Conservation (phyloP, 2,888 invertebrate species). For the Hesperia comma region DNA sequence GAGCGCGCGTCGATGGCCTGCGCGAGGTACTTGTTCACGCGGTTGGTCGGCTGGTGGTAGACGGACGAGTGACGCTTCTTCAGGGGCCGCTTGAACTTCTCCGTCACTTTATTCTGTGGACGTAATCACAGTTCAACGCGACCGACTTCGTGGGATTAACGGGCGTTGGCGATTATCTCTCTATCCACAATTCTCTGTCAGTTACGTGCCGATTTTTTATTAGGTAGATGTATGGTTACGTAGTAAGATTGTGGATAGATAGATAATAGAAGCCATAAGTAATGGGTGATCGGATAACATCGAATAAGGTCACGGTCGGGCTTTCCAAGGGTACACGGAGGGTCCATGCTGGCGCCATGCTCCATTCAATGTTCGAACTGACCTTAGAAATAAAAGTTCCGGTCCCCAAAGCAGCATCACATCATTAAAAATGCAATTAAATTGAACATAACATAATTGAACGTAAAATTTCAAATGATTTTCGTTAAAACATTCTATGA, state of each 20-base stretch:
- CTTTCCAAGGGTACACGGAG: slow-evolving; percentile 56
- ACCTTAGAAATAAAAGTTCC: slow-evolving; percentile 79
- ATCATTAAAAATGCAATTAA: slow-evolving; percentile 76
- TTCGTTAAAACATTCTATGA: background rate
- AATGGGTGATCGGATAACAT: slow-evolving; percentile 6
- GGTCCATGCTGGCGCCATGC: slow-evolving; percentile 79
- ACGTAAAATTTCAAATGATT: slow-evolving; percentile 11
- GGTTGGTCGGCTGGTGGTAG: slow-evolving; percentile 94
- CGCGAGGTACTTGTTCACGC: slow-evolving; percentile 95
- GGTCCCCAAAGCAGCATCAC: slow-evolving; percentile 82
- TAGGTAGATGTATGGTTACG: slow-evolving; percentile 8
- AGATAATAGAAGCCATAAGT: too few species aligned
- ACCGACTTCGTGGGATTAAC: slow-evolving; percentile 27
- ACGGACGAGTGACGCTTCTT: slow-evolving; percentile 94
- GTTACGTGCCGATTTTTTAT: too few species aligned
- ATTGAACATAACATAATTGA: slow-evolving; percentile 51
- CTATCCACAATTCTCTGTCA: too few species aligned
- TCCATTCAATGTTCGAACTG: slow-evolving; percentile 70
- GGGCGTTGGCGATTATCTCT: too few species aligned
- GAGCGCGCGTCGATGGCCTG: slow-evolving; percentile 96
- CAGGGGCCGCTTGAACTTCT: slow-evolving; percentile 93
- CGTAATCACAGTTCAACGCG: slow-evolving; percentile 53
- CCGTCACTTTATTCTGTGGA: slow-evolving; percentile 92
- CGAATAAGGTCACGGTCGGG: slow-evolving; percentile 13
- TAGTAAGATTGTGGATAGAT: too few species aligned